phyloP scores from a whole-genome alignment of 2,113 vertebrate species.

The Crotalus viridis region DNA sequence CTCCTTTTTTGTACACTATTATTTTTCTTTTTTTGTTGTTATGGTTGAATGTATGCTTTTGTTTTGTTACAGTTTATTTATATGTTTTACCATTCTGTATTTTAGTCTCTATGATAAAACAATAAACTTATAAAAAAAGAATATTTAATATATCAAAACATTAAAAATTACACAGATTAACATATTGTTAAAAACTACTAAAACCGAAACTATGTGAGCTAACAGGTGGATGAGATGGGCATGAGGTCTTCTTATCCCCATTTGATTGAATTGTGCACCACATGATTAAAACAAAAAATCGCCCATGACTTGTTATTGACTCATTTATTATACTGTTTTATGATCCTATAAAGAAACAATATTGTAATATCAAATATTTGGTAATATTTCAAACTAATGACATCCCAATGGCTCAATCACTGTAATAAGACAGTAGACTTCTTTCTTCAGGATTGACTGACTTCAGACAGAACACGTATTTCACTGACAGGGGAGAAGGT shows the following conservation, averaged over 20 bases:
- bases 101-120: no score
- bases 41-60: no score
- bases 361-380: neutral
- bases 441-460: neutral
- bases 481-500: neutral
- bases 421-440: neutral
- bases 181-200: neutral
- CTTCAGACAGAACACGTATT: neutral
- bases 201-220: neutral
- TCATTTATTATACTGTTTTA: neutral
- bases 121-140: neutral
- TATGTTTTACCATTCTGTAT: no score
- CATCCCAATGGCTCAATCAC: constrained; percentile 29
- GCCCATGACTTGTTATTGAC: neutral
- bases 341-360: neutral
- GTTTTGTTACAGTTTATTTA: no score
- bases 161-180: neutral
- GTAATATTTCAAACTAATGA: neutral
- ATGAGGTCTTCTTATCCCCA: neutral
- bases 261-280: neutral
- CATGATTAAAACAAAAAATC: neutral
- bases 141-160: neutral
- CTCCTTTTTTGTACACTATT: no score
- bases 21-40: no score
- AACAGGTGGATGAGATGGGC: neutral